Percentiles rank a stretch among this genome's conserved stretches.
Evolutionary conservation across 2,797 vertebrate genomes (phyloP).

Genomic region (Microchirus variegatus): DNA sequence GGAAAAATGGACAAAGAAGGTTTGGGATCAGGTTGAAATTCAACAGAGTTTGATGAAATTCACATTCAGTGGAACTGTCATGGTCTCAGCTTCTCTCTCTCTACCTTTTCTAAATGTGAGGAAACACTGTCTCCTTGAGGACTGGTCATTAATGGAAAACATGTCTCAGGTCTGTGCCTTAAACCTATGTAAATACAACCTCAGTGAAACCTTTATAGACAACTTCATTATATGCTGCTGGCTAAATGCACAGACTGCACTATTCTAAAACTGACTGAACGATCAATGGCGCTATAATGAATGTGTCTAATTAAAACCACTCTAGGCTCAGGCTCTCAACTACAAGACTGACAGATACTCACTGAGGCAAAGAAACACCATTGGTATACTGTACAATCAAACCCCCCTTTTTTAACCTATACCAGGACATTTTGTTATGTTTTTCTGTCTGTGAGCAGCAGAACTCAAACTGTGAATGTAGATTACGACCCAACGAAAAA

Average conservation of each 20-base stretch:
- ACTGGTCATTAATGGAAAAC: conserved; percentile 16
- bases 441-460: too few relatives aligned
- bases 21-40: not conserved
- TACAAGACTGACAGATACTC: conserved; percentile 3
- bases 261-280: conserved; percentile 29
- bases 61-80: not conserved
- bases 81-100: too few relatives aligned
- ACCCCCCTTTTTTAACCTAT: too few relatives aligned
- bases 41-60: not conserved
- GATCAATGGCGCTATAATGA: conserved; percentile 50
- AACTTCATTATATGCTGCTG: conserved; percentile 10
- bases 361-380: not conserved
- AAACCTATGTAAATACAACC: conserved; percentile 7
- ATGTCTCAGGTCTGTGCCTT: not conserved
- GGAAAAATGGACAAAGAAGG: not conserved
- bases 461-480: too few relatives aligned
- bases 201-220: conserved; percentile 16
- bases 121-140: too few relatives aligned
- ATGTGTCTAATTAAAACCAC: conserved; percentile 43
- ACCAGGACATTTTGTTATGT: too few relatives aligned
- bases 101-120: too few relatives aligned
- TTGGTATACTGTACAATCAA: not conserved
- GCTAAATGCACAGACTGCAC: conserved; percentile 30
- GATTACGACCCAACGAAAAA: too few relatives aligned
- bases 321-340: conserved; percentile 4